These are phyloP conservation scores for Zaprionus camerounensis DNA, from an alignment of 1,140 invertebrate species.

Conservation along the genomic window DNA sequence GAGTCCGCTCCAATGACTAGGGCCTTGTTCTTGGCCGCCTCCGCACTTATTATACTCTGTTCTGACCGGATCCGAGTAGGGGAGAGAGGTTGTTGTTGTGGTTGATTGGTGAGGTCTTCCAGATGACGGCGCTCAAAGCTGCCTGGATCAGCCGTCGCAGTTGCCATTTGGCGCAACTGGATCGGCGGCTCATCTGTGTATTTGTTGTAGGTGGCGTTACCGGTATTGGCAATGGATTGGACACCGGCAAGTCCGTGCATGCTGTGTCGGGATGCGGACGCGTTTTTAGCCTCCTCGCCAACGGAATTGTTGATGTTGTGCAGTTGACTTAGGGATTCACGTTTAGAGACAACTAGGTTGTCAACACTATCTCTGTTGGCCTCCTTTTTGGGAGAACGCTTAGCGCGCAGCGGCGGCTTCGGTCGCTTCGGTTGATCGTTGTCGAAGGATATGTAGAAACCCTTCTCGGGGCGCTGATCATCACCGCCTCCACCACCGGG, in stretches of 20 bases:
- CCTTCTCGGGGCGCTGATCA: slow-evolving; percentile 89
- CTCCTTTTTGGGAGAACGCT: slow-evolving; percentile 92
- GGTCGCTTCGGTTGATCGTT: slow-evolving; percentile 93
- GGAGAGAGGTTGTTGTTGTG: slow-evolving; percentile 54
- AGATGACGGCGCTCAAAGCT: slow-evolving; percentile 66
- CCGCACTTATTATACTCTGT: slow-evolving; percentile 60
- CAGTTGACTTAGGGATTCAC: slow-evolving; percentile 85
- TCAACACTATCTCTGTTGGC: slow-evolving; percentile 83
- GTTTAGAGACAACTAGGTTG: slow-evolving; percentile 73
- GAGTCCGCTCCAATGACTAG: slow-evolving; percentile 89
- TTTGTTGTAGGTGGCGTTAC: slow-evolving; percentile 82
- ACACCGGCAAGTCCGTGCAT: slow-evolving; percentile 48
- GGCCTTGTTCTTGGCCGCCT: slow-evolving; percentile 85
- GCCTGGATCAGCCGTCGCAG: slow-evolving; percentile 41
- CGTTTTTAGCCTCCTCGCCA: slow-evolving; percentile 49
- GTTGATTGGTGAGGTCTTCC: slow-evolving; percentile 75
- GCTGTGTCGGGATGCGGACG: slow-evolving; percentile 39
- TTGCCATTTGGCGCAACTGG: slow-evolving; percentile 66
- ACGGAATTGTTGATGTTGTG: slow-evolving; percentile 76
- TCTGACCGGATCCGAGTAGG: slow-evolving; percentile 65
- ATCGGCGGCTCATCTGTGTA: slow-evolving; percentile 80
- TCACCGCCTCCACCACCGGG: slow-evolving; percentile 48
- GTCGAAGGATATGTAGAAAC: slow-evolving; percentile 98
- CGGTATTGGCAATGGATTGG: slow-evolving; percentile 55
- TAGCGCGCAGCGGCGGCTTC: slow-evolving; percentile 92